Percentiles rank a stretch among this genome's conserved stretches.
phyloP scores from a whole-genome alignment of 2,888 invertebrate species.

The Gnatocerus cornutus region DNA sequence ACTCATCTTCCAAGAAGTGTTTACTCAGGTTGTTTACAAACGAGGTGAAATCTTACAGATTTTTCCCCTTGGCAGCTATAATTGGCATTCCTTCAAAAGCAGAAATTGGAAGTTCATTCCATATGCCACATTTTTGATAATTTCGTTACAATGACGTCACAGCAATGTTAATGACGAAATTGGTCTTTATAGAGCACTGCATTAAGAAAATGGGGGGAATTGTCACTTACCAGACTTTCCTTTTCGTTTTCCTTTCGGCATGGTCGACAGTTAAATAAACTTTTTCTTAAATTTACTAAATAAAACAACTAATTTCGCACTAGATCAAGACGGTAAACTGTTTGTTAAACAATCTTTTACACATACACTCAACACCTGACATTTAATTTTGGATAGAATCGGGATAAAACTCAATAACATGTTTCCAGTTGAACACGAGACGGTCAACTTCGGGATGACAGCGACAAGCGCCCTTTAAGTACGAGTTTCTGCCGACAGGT shows the following conservation, averaged over 20 bases:
- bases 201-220: constrained; percentile 2
- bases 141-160: constrained; percentile 30
- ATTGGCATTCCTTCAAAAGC: constrained; percentile 15
- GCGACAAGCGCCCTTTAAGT: constrained; percentile 32
- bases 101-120: constrained; percentile 3
- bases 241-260: constrained; percentile 87
- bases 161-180: constrained; percentile 13
- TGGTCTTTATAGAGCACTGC: constrained; percentile 15
- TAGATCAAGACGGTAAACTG: constrained; percentile 88
- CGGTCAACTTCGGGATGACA: constrained; percentile 61
- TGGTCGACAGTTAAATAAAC: constrained; percentile 69
- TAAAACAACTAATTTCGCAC: constrained; percentile 75
- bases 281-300: constrained; percentile 73
- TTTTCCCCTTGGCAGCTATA: neutral
- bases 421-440: constrained; percentile 71
- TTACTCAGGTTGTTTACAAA: constrained; percentile 8
- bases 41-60: neutral
- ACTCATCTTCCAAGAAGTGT: constrained; percentile 13
- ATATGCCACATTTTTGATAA: constrained; percentile 39
- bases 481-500: constrained; percentile 16
- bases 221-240: constrained; percentile 79
- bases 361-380: constrained; percentile 81
- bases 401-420: constrained; percentile 85
- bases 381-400: constrained; percentile 81
- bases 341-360: constrained; percentile 82